Conservation (phyloP, 2,797 vertebrate genomes). For the Melanogrammus aeglefinus region DNA sequence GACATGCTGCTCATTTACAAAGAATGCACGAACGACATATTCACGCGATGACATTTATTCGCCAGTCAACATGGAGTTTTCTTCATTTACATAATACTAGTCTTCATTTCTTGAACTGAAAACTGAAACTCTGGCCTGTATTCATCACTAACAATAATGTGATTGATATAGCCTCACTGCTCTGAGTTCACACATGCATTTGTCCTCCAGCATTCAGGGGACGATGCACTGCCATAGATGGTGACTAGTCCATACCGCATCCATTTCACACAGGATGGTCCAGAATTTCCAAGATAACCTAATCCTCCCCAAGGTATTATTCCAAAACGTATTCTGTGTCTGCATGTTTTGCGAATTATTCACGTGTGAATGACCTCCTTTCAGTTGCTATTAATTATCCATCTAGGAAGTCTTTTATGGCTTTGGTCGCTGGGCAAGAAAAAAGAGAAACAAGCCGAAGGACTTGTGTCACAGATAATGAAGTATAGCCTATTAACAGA, state of each 20-base stretch:
- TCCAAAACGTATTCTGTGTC: not conserved
- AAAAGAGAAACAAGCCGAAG: not conserved
- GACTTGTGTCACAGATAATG: not conserved
- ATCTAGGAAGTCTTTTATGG: not conserved
- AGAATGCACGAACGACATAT: not conserved
- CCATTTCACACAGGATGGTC: no score
- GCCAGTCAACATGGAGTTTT: not conserved
- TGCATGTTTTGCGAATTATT: no score
- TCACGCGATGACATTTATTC: not conserved
- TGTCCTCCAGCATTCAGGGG: not conserved
- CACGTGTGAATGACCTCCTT: not conserved
- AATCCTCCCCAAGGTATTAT: not conserved
- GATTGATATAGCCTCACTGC: not conserved
- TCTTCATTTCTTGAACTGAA: not conserved
- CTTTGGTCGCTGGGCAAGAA: not conserved
- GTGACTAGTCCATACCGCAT: no score
- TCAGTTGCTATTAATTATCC: not conserved
- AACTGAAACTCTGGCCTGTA: not conserved
- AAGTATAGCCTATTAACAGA: not conserved
- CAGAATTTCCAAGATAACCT: not conserved
- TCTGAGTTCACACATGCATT: not conserved
- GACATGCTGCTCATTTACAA: not conserved
- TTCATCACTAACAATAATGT: not conserved
- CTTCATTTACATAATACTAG: not conserved
- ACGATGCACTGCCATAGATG: not conserved